phyloP scores from a whole-genome alignment of 2,113 vertebrate genomes.

The Colossoma macropomum region DNA sequence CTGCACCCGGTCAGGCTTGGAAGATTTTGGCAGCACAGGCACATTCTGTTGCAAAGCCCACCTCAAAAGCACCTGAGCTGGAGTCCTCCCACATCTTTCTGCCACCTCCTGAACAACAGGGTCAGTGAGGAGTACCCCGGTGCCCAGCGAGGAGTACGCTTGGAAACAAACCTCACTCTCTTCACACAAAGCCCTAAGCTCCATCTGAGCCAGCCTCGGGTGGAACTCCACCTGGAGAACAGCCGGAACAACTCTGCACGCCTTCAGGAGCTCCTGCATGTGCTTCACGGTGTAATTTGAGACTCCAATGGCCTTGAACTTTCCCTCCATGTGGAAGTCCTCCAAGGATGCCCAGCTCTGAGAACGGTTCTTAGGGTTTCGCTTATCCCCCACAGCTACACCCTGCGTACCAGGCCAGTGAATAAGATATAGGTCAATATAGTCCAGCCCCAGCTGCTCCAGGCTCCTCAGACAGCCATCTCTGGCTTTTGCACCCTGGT shows the following conservation, averaged over 20 bases:
- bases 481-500: conserved; percentile 74
- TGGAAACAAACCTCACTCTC: conserved; percentile 78
- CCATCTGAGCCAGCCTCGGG: conserved; percentile 75
- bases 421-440: conserved; percentile 84
- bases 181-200: conserved; percentile 74
- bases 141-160: conserved; percentile 82
- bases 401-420: conserved; percentile 87
- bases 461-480: conserved; percentile 76
- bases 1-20: conserved; percentile 68
- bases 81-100: conserved; percentile 58
- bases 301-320: conserved; percentile 82
- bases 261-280: conserved; percentile 73
- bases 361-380: conserved; percentile 73
- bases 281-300: conserved; percentile 83
- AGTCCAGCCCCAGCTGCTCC: conserved; percentile 73
- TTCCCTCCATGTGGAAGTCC: conserved; percentile 73
- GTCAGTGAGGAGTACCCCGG: conserved; percentile 72
- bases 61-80: conserved; percentile 81
- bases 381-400: conserved; percentile 66
- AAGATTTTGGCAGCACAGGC: conserved; percentile 81
- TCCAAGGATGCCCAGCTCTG: conserved; percentile 80
- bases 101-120: conserved; percentile 73
- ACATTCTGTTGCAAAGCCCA: conserved; percentile 83
- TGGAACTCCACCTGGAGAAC: conserved; percentile 83
- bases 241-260: conserved; percentile 75